A percentile compares a stretch with the other conserved stretches of the same genome.
These are phyloP conservation scores for Campoletis raptor DNA, from an alignment of 2,888 invertebrate species.

Conservation along the genomic window DNA sequence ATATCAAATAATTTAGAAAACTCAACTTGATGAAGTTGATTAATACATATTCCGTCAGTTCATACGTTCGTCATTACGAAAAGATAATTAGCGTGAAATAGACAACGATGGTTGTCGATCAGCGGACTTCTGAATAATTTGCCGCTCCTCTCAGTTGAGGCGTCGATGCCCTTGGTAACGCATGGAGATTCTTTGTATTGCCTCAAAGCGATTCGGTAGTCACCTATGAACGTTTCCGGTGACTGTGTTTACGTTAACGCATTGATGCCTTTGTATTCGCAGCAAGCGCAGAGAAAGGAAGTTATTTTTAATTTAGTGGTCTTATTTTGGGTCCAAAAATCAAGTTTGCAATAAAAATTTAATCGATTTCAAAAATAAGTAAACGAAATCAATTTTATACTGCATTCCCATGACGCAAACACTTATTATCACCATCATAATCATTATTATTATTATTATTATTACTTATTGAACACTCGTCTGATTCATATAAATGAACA, in stretches of 20 bases:
- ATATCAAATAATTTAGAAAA: neutral
- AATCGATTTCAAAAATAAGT: neutral
- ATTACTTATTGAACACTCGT: no score
- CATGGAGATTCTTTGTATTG: neutral
- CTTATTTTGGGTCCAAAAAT: neutral
- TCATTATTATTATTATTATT: no score
- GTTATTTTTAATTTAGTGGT: neutral
- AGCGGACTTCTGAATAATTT: neutral
- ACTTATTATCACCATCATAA: no score
- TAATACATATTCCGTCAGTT: neutral
- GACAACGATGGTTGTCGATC: neutral
- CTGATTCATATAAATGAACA: no score
- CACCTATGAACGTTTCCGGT: neutral
- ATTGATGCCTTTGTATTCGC: neutral
- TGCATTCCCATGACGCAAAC: no score
- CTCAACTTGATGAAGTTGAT: neutral
- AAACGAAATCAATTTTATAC: no score
- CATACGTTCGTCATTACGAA: neutral
- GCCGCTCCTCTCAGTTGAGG: neutral
- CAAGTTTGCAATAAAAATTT: neutral
- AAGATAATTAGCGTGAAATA: neutral
- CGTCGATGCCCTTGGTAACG: neutral
- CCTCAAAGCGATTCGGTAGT: neutral
- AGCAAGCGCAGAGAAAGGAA: neutral
- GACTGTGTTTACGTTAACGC: neutral